A percentile compares a stretch with the other conserved stretches of the same genome.
phyloP scores from a whole-genome alignment of 2,113 vertebrate species.

The Chionodraco myersi region DNA sequence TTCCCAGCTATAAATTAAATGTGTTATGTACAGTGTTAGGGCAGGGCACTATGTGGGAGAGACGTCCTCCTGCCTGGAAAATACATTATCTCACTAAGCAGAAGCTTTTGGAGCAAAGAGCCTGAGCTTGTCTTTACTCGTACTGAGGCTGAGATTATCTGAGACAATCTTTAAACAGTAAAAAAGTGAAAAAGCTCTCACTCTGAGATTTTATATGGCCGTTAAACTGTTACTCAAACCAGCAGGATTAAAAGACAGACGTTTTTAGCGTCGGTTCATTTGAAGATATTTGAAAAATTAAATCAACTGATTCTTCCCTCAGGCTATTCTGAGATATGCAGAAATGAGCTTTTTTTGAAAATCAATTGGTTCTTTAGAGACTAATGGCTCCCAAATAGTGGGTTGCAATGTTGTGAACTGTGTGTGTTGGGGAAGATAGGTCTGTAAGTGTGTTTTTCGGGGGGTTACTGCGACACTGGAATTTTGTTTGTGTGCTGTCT shows the following conservation, averaged over 20 bases:
- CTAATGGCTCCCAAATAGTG: conserved; percentile 17
- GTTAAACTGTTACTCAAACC: conserved; percentile 23
- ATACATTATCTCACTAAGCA: conserved; percentile 56
- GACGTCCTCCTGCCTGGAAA: conserved; percentile 54
- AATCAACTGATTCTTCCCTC: not conserved
- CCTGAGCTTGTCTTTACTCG: conserved; percentile 27
- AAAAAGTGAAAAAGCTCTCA: conserved; percentile 6
- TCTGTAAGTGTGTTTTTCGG: conserved; percentile 10
- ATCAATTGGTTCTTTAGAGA: conserved; percentile 15
- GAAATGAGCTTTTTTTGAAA: conserved; percentile 14
- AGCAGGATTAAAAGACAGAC: not conserved
- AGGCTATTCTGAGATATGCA: not conserved
- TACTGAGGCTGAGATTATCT: conserved; percentile 12
- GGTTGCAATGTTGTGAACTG: conserved; percentile 9
- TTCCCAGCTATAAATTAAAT: conserved; percentile 34
- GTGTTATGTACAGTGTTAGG: conserved; percentile 45
- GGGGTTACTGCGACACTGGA: conserved; percentile 5
- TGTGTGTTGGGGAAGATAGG: not conserved
- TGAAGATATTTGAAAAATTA: not conserved
- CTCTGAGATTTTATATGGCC: conserved; percentile 26
- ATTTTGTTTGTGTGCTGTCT: conserved; percentile 29
- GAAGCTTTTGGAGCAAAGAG: conserved; percentile 10
- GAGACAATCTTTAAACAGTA: conserved; percentile 16
- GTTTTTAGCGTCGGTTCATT: not conserved
- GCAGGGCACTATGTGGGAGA: conserved; percentile 55